Evolutionary conservation across 2,113 vertebrate species (phyloP), one percentile per base, ranked within the genome.

Genomic region (Athene cunicularia): DNA sequence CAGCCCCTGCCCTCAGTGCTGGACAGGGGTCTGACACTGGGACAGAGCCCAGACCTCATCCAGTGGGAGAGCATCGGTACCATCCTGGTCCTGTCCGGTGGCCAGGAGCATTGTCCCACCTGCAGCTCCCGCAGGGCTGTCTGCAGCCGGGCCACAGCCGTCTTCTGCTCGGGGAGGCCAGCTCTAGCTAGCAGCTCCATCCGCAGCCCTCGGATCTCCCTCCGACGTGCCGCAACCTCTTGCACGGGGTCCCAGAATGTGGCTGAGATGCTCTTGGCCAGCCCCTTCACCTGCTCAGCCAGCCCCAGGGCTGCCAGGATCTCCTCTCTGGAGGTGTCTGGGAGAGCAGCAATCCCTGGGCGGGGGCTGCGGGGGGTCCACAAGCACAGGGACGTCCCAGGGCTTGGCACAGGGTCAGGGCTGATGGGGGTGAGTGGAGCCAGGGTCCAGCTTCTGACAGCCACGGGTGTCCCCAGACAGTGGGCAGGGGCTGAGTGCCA

Each of bases 81-180:
- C n/a, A 28, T 19, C 27, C 67, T 22, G 12, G 17, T 35, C 11
- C 50, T 8, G 2, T 2, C 2, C 8, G 20, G 59, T 43, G 12
- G 22, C 39, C 73, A 67, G 59, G 68, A 32, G 12, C 1, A 1
- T 22, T 75, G 17, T 59, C 92, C 95, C 28, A 99, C 99, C 99
- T 98, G 98, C 81, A 99, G 97, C 72, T 98, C 97, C 63, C n/a
- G 55, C 63, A 98, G 97, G 33, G 98, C 97, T 86, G 97, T 97
- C 83, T 91, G 95, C 62, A 99, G 93, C 91, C 62, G 97, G 24
- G 75, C 88, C 77, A 97, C 82, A 9, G 90, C 85, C 28, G 53
- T 21, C 8, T 86, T 88, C 14, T 97, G 97, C 74, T 96, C 89
- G 1, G 71, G 92, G 13, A 35, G 88, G 21, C 85, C 74, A 11